Conservation (phyloP, 2,113 vertebrate species). For the Chrysemys picta region DNA sequence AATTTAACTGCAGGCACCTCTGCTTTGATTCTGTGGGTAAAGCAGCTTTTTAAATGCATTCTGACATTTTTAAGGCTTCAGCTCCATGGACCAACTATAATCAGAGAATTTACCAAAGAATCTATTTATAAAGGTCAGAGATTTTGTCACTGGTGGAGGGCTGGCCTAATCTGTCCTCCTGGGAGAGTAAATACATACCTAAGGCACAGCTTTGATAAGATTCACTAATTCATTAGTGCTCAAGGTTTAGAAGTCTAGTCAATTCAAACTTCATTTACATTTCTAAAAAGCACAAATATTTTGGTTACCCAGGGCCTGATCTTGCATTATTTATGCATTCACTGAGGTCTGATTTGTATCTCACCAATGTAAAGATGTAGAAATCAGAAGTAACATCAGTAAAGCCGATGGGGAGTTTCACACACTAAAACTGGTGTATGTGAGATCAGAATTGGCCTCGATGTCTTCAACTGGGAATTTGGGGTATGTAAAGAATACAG, state of each 20-base stretch:
- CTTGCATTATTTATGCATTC: background rate
- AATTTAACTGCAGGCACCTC: conserved; percentile 1
- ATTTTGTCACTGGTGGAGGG: background rate
- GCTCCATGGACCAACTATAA: background rate
- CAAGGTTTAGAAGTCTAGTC: background rate
- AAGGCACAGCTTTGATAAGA: background rate
- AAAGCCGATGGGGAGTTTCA: background rate
- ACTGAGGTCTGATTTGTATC: background rate
- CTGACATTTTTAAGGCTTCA: background rate
- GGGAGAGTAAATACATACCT: background rate
- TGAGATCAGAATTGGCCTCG: background rate
- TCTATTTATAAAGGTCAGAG: background rate
- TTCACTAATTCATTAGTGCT: background rate
- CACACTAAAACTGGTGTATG: background rate
- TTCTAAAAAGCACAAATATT: conserved; percentile 13
- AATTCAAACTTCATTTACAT: background rate
- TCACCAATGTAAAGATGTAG: background rate
- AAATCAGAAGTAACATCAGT: background rate
- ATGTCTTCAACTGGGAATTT: background rate
- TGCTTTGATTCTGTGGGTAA: background rate
- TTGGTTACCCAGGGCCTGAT: background rate
- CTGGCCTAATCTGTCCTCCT: background rate
- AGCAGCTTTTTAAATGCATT: background rate
- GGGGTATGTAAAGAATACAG: background rate
- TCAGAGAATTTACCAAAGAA: background rate